Conservation (phyloP, 2,113 vertebrate species). For the Hippoglossus stenolepis region DNA sequence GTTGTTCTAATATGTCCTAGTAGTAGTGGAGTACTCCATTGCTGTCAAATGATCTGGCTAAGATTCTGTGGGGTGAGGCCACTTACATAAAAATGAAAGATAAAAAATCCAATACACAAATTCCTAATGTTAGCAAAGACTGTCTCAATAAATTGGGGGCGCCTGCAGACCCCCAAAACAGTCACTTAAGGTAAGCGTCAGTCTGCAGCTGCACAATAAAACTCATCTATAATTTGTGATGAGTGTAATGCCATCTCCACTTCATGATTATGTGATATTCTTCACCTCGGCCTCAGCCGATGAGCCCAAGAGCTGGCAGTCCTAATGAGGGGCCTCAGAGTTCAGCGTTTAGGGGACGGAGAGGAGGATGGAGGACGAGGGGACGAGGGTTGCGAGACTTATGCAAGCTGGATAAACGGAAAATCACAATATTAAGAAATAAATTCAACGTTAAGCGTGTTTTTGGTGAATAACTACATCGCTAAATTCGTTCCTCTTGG, state of each 20-base stretch:
- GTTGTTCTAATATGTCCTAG: not conserved
- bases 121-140: conserved; percentile 20
- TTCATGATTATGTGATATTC: conserved; percentile 86
- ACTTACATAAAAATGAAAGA: not conserved
- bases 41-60: not conserved
- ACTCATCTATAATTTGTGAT: conserved; percentile 86
- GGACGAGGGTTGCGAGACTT: not conserved
- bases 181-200: conserved; percentile 71
- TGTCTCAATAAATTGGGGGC: conserved; percentile 32
- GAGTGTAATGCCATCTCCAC: conserved; percentile 83
- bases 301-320: conserved; percentile 72
- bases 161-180: conserved; percentile 70
- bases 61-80: conserved; percentile 20
- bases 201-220: conserved; percentile 71
- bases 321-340: conserved; percentile 81
- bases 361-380: conserved; percentile 37
- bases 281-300: conserved; percentile 80
- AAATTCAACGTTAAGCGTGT: not conserved
- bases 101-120: conserved; percentile 28
- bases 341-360: conserved; percentile 62
- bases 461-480: conserved; percentile 3
- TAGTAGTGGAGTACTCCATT: no score
- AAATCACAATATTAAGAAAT: conserved; percentile 14
- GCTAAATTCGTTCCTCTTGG: conserved; percentile 5
- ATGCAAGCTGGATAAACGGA: not conserved